Evolutionary conservation across 2,113 vertebrate genomes (phyloP), one percentile per base, ranked within the genome.

Genomic region (Chaenogobius annularis): DNA sequence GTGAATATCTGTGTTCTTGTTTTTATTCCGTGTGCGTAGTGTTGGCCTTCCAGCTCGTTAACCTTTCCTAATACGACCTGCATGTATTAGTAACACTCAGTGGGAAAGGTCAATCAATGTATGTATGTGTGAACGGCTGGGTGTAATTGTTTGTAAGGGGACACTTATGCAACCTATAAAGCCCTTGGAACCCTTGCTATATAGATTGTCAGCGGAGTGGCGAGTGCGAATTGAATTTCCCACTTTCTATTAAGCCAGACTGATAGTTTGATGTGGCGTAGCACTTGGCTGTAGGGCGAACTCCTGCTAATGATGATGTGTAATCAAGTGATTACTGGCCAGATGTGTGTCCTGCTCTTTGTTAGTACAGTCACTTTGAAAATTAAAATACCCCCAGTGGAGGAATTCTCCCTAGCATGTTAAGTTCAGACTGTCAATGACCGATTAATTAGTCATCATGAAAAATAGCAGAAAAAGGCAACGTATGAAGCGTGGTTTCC

Each of bases 51-150:
- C 74, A 81, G 83, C 90, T 93, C 61, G 81, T 94, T 93, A 93
- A 93, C 91, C 91, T 94, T 93, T 93, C 76, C 78, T 90, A 89
- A 92, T 91, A 85, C 76, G 62, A 82, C 62, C 85, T 83, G 84
- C 85, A 87, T 85, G 89, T 90, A 92, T 93, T 92, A 93, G 92
- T 93, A 90, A 91, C 83, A 83, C 77, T 85, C 85, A 55, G 77
- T 48, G 14, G 83, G 81, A 93, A 93, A 93, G 92, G 93, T 92
- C 91, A 92, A 88, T 89, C 85, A 58, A 85, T 89, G 84, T 74
- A 61, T 74, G 74, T 78, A 68, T 75, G 54, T 62, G 77, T 75
- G 75, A 72, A 75, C 63, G 52, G 81, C 70, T 79, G 74, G 73
- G 85, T 85, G 75, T 85, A 85, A 84, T 82, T 88, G 87, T 92